Conservation (phyloP, 2,888 invertebrate genomes). For the Phytoseiulus persimilis region DNA sequence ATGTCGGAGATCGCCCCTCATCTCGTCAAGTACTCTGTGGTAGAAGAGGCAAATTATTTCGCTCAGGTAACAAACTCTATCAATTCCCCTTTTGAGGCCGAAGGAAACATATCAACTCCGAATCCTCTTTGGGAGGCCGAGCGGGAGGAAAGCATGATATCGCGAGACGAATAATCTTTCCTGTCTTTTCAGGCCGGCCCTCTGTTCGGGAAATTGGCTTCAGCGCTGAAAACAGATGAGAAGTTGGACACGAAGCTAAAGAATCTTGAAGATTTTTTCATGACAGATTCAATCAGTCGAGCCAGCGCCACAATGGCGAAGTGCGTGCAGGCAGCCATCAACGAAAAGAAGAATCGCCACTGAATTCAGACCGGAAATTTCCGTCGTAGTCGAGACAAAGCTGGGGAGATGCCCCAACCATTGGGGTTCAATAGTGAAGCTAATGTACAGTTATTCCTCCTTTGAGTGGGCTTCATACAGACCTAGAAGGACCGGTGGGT, state of each 20-base stretch:
- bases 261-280: conserved; percentile 65
- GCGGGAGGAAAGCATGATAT: too few species aligned
- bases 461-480: neutral
- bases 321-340: conserved; percentile 80
- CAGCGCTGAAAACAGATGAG: neutral
- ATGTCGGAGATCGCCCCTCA: conserved; percentile 58
- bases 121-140: too few species aligned
- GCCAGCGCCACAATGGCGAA: conserved; percentile 98
- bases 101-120: too few species aligned
- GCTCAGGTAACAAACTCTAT: conserved; percentile 68
- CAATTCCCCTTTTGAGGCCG: too few species aligned
- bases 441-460: neutral
- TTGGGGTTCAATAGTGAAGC: neutral
- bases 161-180: too few species aligned
- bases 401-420: neutral
- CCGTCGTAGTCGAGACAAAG: neutral
- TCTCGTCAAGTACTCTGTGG: conserved; percentile 50
- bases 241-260: conserved; percentile 59
- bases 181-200: conserved; percentile 11
- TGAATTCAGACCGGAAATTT: neutral
- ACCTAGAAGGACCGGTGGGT: neutral
- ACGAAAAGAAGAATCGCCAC: conserved; percentile 49
- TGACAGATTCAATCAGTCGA: conserved; percentile 92
- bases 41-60: conserved; percentile 75
- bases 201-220: neutral